A percentile compares a stretch with the other conserved stretches of the same genome.
Conservation (phyloP, 2,797 vertebrate genomes). For the Rhadinocentrus ornatus region DNA sequence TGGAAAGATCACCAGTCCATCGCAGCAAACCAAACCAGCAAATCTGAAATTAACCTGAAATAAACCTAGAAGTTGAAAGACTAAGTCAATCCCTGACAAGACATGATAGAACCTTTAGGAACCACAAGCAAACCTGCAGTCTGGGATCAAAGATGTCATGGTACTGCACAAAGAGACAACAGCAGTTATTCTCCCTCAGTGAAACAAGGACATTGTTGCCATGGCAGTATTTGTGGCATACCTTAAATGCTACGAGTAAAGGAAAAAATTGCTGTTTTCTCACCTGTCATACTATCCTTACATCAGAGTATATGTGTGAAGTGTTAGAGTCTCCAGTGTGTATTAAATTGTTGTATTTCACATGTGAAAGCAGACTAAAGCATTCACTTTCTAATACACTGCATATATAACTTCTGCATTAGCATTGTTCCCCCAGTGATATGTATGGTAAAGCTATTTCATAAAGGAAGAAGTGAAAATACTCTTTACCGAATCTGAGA, state of each 20-base stretch:
- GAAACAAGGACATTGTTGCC: neutral
- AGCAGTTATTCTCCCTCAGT: neutral
- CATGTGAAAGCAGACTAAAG: neutral
- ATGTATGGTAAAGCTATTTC: conserved; percentile 1
- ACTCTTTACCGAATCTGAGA: conserved; percentile 35
- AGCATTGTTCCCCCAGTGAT: neutral
- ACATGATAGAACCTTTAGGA: too few species aligned
- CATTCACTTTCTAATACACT: conserved; percentile 8
- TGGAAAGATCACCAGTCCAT: too few species aligned
- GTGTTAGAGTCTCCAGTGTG: neutral
- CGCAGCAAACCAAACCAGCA: too few species aligned
- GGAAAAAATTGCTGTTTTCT: neutral
- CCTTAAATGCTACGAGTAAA: neutral
- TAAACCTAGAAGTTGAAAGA: too few species aligned
- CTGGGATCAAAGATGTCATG: neutral
- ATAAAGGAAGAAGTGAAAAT: conserved; percentile 35
- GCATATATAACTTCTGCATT: conserved; percentile 10
- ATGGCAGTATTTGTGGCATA: neutral
- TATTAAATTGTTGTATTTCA: conserved; percentile 5
- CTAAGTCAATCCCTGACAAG: too few species aligned
- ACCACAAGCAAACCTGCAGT: neutral
- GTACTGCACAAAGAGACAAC: neutral
- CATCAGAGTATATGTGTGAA: neutral
- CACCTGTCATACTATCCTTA: neutral
- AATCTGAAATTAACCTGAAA: too few species aligned